Conservation (phyloP, 2,113 vertebrate species). For the Odontesthes bonariensis region DNA sequence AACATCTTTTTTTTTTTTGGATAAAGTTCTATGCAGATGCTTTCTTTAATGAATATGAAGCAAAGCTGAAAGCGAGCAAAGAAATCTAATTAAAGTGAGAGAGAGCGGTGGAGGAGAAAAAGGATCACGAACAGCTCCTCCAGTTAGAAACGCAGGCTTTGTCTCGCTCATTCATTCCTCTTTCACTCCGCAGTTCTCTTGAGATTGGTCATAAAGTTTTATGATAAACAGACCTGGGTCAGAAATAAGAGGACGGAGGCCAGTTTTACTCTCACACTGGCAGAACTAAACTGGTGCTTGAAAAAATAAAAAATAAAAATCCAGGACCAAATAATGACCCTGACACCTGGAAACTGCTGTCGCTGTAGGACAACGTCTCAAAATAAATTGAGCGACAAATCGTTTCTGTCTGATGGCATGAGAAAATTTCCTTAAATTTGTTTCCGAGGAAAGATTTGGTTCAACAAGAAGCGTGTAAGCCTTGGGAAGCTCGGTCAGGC, state of each 20-base stretch:
- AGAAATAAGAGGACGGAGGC: constrained; percentile 63
- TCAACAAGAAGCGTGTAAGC: constrained; percentile 5
- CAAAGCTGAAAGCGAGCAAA: not conserved
- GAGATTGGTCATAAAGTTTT: constrained; percentile 77
- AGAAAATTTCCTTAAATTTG: constrained; percentile 25
- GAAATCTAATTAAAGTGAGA: not conserved
- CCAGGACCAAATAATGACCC: constrained; percentile 44
- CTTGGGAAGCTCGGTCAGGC: constrained; percentile 26
- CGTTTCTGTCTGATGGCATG: constrained; percentile 10
- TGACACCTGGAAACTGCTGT: constrained; percentile 61
- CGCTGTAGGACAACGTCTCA: constrained; percentile 28
- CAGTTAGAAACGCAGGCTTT: constrained; percentile 51
- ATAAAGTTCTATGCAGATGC: not conserved
- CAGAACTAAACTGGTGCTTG: constrained; percentile 54
- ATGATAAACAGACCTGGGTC: constrained; percentile 78
- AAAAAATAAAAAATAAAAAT: constrained; percentile 26
- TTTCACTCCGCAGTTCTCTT: constrained; percentile 44
- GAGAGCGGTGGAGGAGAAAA: constrained; percentile 25
- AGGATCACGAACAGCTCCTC: constrained; percentile 16
- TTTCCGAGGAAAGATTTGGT: constrained; percentile 35
- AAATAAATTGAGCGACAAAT: constrained; percentile 53
- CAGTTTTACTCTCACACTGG: constrained; percentile 55
- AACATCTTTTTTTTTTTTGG: not conserved
- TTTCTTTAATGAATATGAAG: not conserved
- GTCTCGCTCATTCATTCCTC: constrained; percentile 56